Conservation (phyloP, 64 coral and sea anemone genomes). For the Montipora foliosa region DNA sequence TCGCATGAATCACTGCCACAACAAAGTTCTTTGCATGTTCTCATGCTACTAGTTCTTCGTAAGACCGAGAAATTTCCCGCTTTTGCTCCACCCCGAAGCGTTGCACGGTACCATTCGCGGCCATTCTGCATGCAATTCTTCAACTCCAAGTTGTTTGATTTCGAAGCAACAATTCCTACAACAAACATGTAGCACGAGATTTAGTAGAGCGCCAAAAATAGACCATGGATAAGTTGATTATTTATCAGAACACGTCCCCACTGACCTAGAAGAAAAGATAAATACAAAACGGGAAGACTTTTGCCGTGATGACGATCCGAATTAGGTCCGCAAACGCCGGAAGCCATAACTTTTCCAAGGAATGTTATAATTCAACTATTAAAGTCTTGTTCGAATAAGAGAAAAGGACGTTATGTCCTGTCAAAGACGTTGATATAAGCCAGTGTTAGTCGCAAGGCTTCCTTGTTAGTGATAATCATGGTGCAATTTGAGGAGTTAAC, state of each 20-base stretch:
- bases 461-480: conserved; percentile 29
- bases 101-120: conserved; percentile 50
- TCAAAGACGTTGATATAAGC: not conserved
- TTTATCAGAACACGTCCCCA: not conserved
- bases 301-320: not conserved
- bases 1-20: conserved; percentile 82
- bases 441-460: not conserved
- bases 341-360: conserved; percentile 37
- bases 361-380: not conserved
- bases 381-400: conserved; percentile 16
- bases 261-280: conserved; percentile 36
- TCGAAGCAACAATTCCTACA: conserved; percentile 26
- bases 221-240: not conserved
- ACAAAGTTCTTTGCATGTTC: conserved; percentile 78
- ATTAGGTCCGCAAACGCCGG: not conserved
- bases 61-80: conserved; percentile 79
- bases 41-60: conserved; percentile 70
- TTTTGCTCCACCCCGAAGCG: conserved; percentile 72
- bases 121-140: conserved; percentile 16
- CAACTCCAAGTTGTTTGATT: not conserved
- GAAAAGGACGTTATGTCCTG: not conserved
- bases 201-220: not conserved
- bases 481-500: conserved; percentile 15
- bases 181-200: not conserved
- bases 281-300: not conserved